Base-by-base conservation (phyloP, 2,113 vertebrate species). In the Pterocles burchelli region DNA sequence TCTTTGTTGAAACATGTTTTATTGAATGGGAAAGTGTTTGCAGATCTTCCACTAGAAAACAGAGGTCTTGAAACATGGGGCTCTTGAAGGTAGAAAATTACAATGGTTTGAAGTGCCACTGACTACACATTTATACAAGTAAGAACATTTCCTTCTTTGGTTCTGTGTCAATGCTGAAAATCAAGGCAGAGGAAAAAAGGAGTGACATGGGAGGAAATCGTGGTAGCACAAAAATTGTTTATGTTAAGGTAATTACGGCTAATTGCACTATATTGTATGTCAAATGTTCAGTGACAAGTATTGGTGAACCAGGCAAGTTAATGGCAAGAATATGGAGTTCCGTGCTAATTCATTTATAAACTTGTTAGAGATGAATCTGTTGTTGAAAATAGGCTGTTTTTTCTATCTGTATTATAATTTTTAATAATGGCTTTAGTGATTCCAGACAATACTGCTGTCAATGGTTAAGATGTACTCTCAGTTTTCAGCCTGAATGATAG, bases 281-380 rank as follows among this genome's bases (percentile, higher is more conserved):
- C 65, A 85, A 71, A 58, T 33, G 0, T 38, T 74, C 20, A 88
- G 68, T 72, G 25, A 26, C 6, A 45, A 17, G n/a, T 14, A 25
- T 3, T 76, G 58, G 22, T 61, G 26, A 81, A 54, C 3, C 2
- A 34, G 51, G 33, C 0, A 45, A 38, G 8, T 9, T 88, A 7
- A 61, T 14, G 7, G 29, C 5, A 61, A 73, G 43, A 85, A 65
- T 29, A 62, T 46, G n/a, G 36, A 67, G 4, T 17, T 81, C 13
- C 48, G 5, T 36, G 14, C 3, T 68, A 19, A 57, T 8, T 72
- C 16, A 28, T 68, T 57, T 83, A 57, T 19, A 67, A 38, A 6
- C 2, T 29, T 28, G 0, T 2, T 71, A 2, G 8, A 13, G 4
- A 34, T 7, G 0, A 77, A 74, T 14, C 7, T 36, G 5, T 52